Percentiles rank a stretch among this genome's conserved stretches.
Evolutionary conservation across 2,888 invertebrate species (phyloP).

Genomic region (Thelaira solivaga): DNA sequence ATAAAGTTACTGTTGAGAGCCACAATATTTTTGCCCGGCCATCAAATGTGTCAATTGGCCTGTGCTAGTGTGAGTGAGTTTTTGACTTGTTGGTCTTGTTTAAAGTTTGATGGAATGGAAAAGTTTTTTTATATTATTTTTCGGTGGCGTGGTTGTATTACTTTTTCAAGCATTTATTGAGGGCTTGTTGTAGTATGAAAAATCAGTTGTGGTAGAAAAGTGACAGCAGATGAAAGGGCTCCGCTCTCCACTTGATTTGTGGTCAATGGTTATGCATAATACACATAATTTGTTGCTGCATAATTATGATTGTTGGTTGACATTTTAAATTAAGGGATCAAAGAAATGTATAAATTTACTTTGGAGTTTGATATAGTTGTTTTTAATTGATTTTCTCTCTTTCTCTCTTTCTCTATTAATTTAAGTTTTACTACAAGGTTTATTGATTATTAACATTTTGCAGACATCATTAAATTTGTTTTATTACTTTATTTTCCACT

Average conservation of each 20-base stretch:
- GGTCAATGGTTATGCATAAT: constrained; percentile 32
- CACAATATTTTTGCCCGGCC: constrained; percentile 55
- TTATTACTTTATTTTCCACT: constrained; percentile 4
- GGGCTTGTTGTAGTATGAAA: constrained; percentile 3
- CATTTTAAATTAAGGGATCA: neutral
- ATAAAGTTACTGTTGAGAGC: constrained; percentile 31
- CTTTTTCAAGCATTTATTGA: constrained; percentile 21
- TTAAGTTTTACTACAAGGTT: constrained; percentile 12
- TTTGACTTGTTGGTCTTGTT: constrained; percentile 60
- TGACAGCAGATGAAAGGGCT: neutral
- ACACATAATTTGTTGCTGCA: neutral
- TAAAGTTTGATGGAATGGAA: constrained; percentile 42
- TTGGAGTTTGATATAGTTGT: neutral
- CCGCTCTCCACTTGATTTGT: neutral
- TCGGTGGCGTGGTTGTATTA: neutral
- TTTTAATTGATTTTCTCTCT: no score
- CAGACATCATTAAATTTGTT: constrained; percentile 26
- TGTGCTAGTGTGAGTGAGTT: constrained; percentile 44
- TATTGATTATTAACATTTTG: constrained; percentile 37
- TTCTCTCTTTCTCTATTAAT: neutral
- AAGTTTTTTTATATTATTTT: neutral
- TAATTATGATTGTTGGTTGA: constrained; percentile 20
- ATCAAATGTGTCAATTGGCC: constrained; percentile 59
- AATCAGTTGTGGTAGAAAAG: neutral
- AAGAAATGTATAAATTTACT: neutral